phyloP scores from a whole-genome alignment of 2,797 vertebrate genomes.

The Trichosurus vulpecula region DNA sequence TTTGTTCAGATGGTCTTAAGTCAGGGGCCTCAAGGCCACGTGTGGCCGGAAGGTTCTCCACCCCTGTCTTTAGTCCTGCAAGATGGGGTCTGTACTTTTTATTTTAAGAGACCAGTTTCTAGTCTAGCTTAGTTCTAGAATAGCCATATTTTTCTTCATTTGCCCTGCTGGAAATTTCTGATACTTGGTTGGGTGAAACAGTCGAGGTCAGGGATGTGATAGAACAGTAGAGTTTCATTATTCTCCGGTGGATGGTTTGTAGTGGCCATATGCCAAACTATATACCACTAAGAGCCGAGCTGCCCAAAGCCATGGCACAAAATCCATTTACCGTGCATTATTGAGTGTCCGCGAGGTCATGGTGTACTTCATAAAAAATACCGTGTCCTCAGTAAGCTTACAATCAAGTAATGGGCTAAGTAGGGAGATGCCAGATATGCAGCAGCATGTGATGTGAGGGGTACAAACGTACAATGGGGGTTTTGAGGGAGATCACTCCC shows the following conservation, averaged over 20 bases:
- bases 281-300: not conserved
- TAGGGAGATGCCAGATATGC: not conserved
- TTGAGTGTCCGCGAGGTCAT: not conserved
- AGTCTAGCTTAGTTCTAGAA: constrained; percentile 66
- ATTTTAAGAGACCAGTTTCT: constrained; percentile 79
- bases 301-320: not conserved
- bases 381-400: not conserved
- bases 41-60: too few relatives aligned
- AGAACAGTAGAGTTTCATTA: constrained; percentile 84
- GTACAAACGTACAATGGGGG: too few relatives aligned
- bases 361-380: not conserved
- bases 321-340: not conserved
- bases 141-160: constrained; percentile 75
- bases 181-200: constrained; percentile 80
- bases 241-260: constrained; percentile 76
- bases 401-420: not conserved
- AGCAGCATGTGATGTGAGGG: not conserved
- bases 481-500: not conserved
- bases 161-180: constrained; percentile 82
- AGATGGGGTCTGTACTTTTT: constrained; percentile 73
- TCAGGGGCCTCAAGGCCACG: too few relatives aligned
- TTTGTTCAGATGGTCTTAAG: constrained; percentile 66
- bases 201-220: constrained; percentile 83
- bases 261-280: not conserved
- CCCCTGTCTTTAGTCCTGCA: constrained; percentile 76